Base-by-base conservation (phyloP, 1,140 invertebrate species). In the Micrasema longulum region DNA sequence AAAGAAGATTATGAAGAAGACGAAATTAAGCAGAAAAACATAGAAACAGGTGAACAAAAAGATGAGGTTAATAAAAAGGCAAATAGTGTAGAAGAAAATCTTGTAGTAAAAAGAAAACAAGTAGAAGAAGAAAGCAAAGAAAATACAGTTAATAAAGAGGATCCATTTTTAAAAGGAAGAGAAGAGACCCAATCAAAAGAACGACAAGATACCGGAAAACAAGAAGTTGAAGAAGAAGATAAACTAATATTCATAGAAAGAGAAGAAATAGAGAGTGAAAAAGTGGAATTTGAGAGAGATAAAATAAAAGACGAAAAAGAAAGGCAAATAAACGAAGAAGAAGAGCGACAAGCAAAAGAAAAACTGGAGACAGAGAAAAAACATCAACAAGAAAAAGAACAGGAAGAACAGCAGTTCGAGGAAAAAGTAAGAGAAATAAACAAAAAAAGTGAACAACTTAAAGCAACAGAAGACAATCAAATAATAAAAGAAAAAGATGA, bases 301-400 rank as follows among this genome's bases (percentile, higher is more conserved):
- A n/a, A n/a, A n/a, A n/a, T n/a, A n/a, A n/a, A n/a, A n/a, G n/a
- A n/a, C n/a, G n/a, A n/a, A n/a, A n/a, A n/a, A n/a, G n/a, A n/a
- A n/a, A n/a, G n/a, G n/a, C n/a, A n/a, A n/a, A n/a, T n/a, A 69
- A 64, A 31, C 31, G 70, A 76, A 70, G 62, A 75, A 12, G 63
- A 74, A 70, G 45, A 43, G 35, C 23, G 71, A 67, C 2, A 38
- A 11, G 31, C 55, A 73, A 41, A 50, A 38, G 57, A 71, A 26
- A 41, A 60, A n/a, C n/a, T n/a, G 23, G 11, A 55, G 4, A 57
- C 20, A 20, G 53, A 57, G 60, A 41, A 69, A 43, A 35, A 48
- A 16, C n/a, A 45, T 45, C 0, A 43, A 43, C 1, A 1, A 7
- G 7, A 43, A 10, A n/a, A 43, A 43, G 38, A 43, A 43, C 7